Evolutionary conservation across 2,113 vertebrate species (phyloP).

Genomic region (Pantherophis guttatus): DNA sequence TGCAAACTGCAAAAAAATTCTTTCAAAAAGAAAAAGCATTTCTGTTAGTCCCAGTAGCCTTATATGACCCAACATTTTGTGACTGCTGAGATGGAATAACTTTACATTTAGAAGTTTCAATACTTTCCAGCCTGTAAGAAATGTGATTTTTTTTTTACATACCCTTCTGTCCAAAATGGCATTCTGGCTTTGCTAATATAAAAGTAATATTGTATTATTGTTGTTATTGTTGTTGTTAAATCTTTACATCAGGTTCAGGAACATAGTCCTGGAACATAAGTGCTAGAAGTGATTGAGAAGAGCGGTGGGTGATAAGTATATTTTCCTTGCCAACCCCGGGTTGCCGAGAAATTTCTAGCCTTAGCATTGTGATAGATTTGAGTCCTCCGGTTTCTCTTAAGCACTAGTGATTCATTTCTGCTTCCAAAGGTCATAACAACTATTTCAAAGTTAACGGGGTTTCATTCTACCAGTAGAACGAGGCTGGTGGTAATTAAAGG

Average conservation of each 20-base stretch:
- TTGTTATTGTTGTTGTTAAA: background rate
- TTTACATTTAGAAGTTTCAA: background rate
- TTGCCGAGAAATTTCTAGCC: background rate
- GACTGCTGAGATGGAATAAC: background rate
- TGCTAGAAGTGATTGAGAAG: background rate
- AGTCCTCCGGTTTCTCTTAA: background rate
- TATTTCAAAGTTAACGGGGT: constrained; percentile 5
- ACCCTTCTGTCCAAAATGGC: background rate
- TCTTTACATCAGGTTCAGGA: background rate
- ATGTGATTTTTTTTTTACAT: background rate
- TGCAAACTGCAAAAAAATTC: background rate
- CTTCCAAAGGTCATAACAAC: background rate
- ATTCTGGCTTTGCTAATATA: background rate
- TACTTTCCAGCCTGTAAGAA: background rate
- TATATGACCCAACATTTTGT: background rate
- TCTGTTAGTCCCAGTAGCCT: background rate
- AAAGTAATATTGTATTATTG: background rate
- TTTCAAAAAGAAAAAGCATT: background rate
- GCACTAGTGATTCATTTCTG: background rate
- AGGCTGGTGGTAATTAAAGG: background rate
- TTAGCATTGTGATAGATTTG: background rate
- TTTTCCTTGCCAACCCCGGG: background rate
- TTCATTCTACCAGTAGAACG: background rate
- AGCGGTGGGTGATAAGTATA: background rate
- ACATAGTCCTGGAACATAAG: background rate